Evolutionary conservation across 1,140 invertebrate genomes (phyloP).

Genomic region (Eupeodes corollae): DNA sequence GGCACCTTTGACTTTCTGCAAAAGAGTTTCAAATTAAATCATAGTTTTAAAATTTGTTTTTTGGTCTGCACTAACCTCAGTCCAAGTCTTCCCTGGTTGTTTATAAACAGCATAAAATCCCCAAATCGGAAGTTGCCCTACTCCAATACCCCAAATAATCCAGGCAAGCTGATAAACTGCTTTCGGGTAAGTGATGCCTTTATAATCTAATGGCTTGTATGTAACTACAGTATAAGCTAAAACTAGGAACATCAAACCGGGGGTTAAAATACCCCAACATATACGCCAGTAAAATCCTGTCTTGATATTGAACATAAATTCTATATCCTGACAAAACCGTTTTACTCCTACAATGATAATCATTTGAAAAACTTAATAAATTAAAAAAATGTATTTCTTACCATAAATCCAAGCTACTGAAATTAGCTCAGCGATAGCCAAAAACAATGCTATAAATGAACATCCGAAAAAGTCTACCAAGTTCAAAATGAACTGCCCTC

Average conservation of each 20-base stretch:
- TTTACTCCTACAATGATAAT: slow-evolving; percentile 44
- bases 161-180: slow-evolving; percentile 39
- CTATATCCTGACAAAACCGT: slow-evolving; percentile 49
- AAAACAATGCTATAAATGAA: slow-evolving; percentile 64
- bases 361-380: background rate
- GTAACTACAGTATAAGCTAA: slow-evolving; percentile 52
- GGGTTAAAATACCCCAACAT: slow-evolving; percentile 69
- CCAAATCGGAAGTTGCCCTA: slow-evolving; percentile 42
- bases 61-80: slow-evolving; percentile 12
- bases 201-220: slow-evolving; percentile 43
- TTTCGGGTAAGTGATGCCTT: slow-evolving; percentile 36
- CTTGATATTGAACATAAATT: slow-evolving; percentile 61
- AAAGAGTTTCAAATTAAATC: background rate
- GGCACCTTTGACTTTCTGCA: slow-evolving; percentile 17
- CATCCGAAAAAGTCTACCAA: slow-evolving; percentile 77
- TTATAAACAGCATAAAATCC: slow-evolving; percentile 26
- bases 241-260: slow-evolving; percentile 56
- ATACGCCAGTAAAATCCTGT: slow-evolving; percentile 68
- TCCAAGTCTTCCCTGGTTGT: slow-evolving; percentile 18
- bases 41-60: background rate
- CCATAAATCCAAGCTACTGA: slow-evolving; percentile 69
- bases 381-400: background rate
- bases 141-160: slow-evolving; percentile 38
- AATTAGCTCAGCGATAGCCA: slow-evolving; percentile 59
- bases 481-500: slow-evolving; percentile 74